Evolutionary conservation across 2,888 invertebrate species (phyloP), one percentile per base, ranked within the genome.

Genomic region (Pheosia gnoma): DNA sequence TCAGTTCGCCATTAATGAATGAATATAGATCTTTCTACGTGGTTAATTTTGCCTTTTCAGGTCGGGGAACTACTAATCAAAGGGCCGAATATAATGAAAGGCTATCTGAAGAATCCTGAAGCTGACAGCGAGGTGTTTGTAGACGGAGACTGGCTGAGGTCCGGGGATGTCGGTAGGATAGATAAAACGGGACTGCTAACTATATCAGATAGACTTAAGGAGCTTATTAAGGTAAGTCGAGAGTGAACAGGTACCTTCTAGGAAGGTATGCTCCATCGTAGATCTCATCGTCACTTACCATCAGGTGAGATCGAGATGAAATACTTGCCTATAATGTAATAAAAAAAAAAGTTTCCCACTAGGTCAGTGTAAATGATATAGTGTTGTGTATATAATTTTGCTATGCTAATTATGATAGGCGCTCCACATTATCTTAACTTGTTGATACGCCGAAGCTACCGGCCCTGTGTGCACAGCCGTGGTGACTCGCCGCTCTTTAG

Each of bases 171-270:
- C 51, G 96, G 94, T 0, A 94, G 93, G 74, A 94, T 95, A 63
- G 95, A 96, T 72, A 94, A 96, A 57, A 91, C 95, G 5, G 95
- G 96, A n/a, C 81, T 86, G 55, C 93, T 97, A 67, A 96, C 94
- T 67, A 95, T 98, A 65, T 95, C 95, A 13, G 97, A 97, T 79
- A 94, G 98, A 69, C 84, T 96, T 53, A 98, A 98, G 81, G 97
- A 97, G 83, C 90, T 98, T 41, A 98, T 98, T 66, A 98, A 98
- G 91, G 96, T 90, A 76, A n/a, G n/a, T n/a, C n/a, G n/a, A n/a
- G n/a, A n/a, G n/a, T n/a, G n/a, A n/a, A n/a, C n/a, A n/a, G n/a
- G n/a, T n/a, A n/a, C n/a, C n/a, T n/a, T n/a, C n/a, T n/a, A n/a
- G n/a, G n/a, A n/a, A n/a, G n/a, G n/a, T n/a, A n/a, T n/a, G n/a